Base-by-base conservation (phyloP, 2,113 vertebrate species). In the Callipepla californica region DNA sequence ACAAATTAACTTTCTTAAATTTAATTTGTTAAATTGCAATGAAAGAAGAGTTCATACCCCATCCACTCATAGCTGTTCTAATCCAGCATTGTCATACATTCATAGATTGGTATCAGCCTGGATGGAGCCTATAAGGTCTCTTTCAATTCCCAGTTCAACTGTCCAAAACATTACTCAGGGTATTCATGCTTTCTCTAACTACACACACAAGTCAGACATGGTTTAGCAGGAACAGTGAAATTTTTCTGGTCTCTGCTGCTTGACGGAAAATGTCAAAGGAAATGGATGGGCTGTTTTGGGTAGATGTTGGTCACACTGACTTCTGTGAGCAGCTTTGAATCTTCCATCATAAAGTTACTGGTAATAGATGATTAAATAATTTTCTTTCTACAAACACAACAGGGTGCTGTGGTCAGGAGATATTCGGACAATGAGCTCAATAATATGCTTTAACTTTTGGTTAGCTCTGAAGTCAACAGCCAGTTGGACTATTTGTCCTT, bases 91-190 rank as follows among this genome's bases (percentile, higher is more conserved):
- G 69, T 12, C 4, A 1, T 25, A 51, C 40, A 28, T 18, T 79
- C 66, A 68, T 30, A 36, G 53, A 45, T 8, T 3, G 2, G 8
- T 4, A 0, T 6, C 38, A 11, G 0, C 1, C 38, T 79, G 14
- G 42, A 16, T 26, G 25, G 15, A 28, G 23, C 6, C 76, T 18
- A 8, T 21, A 62, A 67, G 25, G n/a, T 34, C 59, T 72, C 32
- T 18, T 25, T 59, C 38, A 23, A 22, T 6, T 85, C 59, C 78
- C 57, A 59, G 6, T 1, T 2, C 22, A 79, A 80, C 82, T 80
- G 59, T 7, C 63, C 61, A 57, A 73, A 82, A 30, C 11, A 23
- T 15, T 57, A 89, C 19, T 59, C 5, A 2, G 63, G 40, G 53
- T 65, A 48, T 1, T 53, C 38, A 66, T 50, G 23, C 25, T 74